A percentile compares a stretch with the other conserved stretches of the same genome.
phyloP scores from a whole-genome alignment of 1,140 invertebrate genomes.

The Drosophila miranda region DNA sequence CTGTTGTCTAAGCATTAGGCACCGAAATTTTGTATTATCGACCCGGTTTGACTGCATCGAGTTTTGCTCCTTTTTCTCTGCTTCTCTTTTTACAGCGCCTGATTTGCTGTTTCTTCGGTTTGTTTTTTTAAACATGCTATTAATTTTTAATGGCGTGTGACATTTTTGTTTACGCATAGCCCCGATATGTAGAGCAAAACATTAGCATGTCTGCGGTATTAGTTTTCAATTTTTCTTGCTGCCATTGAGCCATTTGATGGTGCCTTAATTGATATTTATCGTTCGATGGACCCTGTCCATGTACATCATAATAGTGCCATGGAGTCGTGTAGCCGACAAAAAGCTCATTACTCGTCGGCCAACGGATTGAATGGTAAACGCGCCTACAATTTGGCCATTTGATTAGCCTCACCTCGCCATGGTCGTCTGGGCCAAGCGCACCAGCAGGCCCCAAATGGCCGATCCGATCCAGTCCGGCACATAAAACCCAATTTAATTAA shows the following conservation, averaged over 20 bases:
- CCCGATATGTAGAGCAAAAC: constrained; percentile 72
- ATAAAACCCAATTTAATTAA: constrained; percentile 75
- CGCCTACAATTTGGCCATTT: constrained; percentile 59
- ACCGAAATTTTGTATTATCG: constrained; percentile 52
- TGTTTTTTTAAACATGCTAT: constrained; percentile 63
- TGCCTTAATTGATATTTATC: constrained; percentile 71
- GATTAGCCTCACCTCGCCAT: constrained; percentile 52
- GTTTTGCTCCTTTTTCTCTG: constrained; percentile 53
- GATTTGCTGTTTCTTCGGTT: constrained; percentile 15
- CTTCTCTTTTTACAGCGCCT: constrained; percentile 17
- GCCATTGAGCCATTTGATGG: constrained; percentile 62
- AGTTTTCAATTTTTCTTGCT: constrained; percentile 60
- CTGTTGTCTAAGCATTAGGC: constrained; percentile 41
- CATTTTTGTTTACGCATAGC: constrained; percentile 68
- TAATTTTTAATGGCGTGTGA: constrained; percentile 72
- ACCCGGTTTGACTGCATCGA: constrained; percentile 67
- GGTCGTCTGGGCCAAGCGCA: constrained; percentile 18
- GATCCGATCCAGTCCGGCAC: constrained; percentile 48
- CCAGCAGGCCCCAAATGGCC: constrained; percentile 39
- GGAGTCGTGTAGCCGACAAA: constrained; percentile 45
- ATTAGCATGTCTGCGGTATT: constrained; percentile 65
- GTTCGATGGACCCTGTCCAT: constrained; percentile 25
- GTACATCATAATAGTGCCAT: constrained; percentile 55
- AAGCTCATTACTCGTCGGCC: constrained; percentile 27
- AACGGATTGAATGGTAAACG: constrained; percentile 32